Conservation (phyloP, 2,113 vertebrate species). For the Aythya baeri region DNA sequence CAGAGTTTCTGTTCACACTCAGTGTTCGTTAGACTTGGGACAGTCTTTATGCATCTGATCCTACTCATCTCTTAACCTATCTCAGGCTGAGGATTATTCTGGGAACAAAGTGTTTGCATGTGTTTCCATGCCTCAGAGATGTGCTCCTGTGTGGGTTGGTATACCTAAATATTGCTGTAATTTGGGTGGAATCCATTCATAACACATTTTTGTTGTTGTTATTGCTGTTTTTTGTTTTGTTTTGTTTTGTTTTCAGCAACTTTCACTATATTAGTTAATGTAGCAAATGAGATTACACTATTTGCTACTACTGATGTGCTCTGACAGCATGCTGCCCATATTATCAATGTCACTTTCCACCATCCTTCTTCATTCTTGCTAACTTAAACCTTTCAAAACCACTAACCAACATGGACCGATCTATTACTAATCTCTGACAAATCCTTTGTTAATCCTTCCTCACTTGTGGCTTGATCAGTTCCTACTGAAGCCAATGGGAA, state of each 20-base stretch:
- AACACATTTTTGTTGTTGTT: neutral
- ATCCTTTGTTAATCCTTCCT: slow-evolving; percentile 57
- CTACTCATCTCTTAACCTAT: neutral
- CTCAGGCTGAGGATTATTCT: neutral
- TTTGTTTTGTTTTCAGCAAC: neutral
- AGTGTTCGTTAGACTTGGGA: neutral
- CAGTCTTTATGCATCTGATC: neutral
- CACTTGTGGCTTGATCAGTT: neutral
- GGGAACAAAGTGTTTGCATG: neutral
- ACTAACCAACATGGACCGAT: slow-evolving; percentile 2
- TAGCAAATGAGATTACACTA: slow-evolving; percentile 35
- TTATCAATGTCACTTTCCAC: neutral
- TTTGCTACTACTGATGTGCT: neutral
- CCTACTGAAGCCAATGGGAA: neutral
- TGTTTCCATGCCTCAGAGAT: neutral
- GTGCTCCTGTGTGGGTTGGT: neutral
- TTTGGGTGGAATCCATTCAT: neutral
- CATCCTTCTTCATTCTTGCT: neutral
- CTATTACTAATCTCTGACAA: slow-evolving; percentile 54
- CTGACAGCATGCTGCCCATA: neutral
- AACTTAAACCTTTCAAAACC: slow-evolving; percentile 48
- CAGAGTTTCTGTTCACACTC: neutral
- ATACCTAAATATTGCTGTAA: neutral
- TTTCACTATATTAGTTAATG: neutral
- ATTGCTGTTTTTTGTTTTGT: neutral